These are phyloP conservation scores for Bugulina stolonifera DNA, from an alignment of 2,888 invertebrate species.

Conservation along the genomic window DNA sequence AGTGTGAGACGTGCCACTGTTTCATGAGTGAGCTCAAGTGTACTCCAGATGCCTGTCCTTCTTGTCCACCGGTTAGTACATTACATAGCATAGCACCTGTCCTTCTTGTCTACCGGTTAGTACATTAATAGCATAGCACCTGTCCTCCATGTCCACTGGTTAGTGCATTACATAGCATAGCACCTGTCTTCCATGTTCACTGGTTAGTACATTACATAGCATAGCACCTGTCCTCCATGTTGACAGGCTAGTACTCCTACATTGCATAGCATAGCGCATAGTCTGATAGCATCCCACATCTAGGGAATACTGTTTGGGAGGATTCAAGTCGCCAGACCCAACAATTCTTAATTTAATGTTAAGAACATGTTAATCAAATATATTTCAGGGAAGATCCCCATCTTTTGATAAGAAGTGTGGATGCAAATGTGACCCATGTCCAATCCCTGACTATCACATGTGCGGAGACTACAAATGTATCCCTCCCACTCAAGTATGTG, in stretches of 20 bases:
- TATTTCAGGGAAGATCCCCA: neutral
- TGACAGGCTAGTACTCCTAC: slow-evolving; percentile 38
- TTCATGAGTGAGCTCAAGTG: slow-evolving; percentile 66
- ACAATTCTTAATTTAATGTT: no score
- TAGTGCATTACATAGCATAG: no score
- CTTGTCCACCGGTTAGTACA: slow-evolving; percentile 56
- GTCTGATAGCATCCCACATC: no score
- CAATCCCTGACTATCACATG: slow-evolving; percentile 29
- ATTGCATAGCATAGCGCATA: no score
- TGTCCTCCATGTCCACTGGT: no score
- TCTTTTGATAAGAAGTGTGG: slow-evolving; percentile 57
- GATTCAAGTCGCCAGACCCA: no score
- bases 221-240: no score
- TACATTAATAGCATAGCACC: no score
- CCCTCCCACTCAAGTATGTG: slow-evolving; percentile 29
- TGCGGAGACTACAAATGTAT: slow-evolving; percentile 32
- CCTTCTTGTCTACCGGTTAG: no score
- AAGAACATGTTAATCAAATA: no score
- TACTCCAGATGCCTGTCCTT: slow-evolving; percentile 62
- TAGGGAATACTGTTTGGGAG: no score
- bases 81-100: no score
- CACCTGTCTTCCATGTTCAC: slow-evolving; percentile 62
- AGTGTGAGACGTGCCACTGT: slow-evolving; percentile 75
- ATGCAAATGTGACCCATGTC: slow-evolving; percentile 62
- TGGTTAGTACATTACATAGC: slow-evolving; percentile 32